Evolutionary conservation across 2,797 vertebrate species (phyloP).

Genomic region (Anableps anableps): DNA sequence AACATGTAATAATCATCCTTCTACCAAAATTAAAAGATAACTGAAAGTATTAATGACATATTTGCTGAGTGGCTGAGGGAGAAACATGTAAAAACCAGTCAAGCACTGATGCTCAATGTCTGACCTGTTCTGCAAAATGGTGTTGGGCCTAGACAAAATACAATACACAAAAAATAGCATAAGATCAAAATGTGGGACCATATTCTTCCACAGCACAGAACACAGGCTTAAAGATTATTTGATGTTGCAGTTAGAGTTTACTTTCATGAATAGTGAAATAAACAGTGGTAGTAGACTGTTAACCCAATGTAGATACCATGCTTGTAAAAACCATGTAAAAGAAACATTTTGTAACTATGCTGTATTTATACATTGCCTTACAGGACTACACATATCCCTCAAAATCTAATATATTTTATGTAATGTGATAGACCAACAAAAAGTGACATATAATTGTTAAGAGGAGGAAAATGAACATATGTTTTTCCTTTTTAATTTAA

Average conservation of each 20-base stretch:
- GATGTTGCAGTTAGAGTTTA: background rate
- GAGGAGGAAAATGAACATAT: background rate
- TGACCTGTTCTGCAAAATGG: conserved; percentile 82
- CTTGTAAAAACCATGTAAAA: background rate
- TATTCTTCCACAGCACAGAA: conserved; percentile 40
- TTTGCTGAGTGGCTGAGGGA: conserved; percentile 29
- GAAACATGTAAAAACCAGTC: conserved; percentile 46
- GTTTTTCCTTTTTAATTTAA: background rate
- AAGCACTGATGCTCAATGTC: conserved; percentile 64
- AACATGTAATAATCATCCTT: conserved; percentile 37
- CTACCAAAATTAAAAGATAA: conserved; percentile 11
- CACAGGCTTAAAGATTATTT: background rate
- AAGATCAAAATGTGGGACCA: conserved; percentile 51
- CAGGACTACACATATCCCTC: background rate
- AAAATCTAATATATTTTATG: background rate
- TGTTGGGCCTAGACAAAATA: conserved; percentile 80
- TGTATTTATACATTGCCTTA: background rate
- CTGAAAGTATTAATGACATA: conserved; percentile 32
- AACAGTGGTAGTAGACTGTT: background rate
- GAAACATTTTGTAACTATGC: background rate
- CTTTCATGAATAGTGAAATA: background rate
- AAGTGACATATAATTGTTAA: background rate
- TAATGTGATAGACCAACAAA: background rate
- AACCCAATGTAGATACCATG: background rate
- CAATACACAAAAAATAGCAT: conserved; percentile 73